These are phyloP conservation scores for Neotoma lepida DNA, from an alignment of 2,113 vertebrate genomes.

Conservation along the genomic window DNA sequence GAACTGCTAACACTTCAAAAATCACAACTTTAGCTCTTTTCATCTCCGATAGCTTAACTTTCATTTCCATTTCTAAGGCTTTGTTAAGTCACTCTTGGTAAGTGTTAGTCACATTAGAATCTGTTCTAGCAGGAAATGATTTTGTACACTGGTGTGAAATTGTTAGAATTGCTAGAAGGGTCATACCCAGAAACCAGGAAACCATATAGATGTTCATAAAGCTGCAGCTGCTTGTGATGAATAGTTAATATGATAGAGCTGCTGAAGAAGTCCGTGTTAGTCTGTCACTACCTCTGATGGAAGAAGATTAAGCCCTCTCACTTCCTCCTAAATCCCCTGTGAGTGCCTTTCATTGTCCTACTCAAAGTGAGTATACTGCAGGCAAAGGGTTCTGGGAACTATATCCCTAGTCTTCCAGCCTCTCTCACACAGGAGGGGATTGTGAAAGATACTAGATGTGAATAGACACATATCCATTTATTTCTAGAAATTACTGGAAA, in stretches of 20 bases:
- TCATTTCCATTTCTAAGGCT: not conserved
- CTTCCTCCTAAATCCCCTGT: not conserved
- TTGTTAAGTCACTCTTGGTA: not conserved
- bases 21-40: not conserved
- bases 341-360: not conserved
- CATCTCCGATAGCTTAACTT: not conserved
- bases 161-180: not conserved
- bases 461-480: not conserved
- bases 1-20: not conserved
- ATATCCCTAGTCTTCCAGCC: not conserved
- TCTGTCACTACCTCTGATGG: not conserved
- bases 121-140: conserved; percentile 41
- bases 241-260: not conserved
- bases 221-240: not conserved
- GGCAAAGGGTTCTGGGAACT: not conserved
- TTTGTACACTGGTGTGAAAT: conserved; percentile 15
- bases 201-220: conserved; percentile 25
- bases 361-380: not conserved
- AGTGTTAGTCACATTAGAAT: not conserved
- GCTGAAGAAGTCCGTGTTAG: not conserved
- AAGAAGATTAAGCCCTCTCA: conserved; percentile 7
- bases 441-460: not conserved
- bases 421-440: not conserved
- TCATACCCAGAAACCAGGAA: not conserved
- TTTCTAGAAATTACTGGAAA: conserved; percentile 17